phyloP scores from a whole-genome alignment of 2,113 vertebrate species.

The Falcunculus frontatus region DNA sequence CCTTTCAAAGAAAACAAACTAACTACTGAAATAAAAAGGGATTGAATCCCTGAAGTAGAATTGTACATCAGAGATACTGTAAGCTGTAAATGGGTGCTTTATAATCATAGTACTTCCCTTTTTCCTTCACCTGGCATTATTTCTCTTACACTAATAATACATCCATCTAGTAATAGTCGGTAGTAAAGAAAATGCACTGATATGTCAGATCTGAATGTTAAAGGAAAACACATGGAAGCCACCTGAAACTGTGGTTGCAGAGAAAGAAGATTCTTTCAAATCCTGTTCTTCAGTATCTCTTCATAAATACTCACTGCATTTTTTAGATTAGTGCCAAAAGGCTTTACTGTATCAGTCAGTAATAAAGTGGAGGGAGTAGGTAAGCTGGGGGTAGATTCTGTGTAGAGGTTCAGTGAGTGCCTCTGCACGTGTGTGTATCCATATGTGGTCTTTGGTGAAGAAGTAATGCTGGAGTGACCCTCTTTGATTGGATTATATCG shows the following conservation, averaged over 20 bases:
- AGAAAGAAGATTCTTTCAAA: background rate
- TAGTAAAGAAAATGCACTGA: background rate
- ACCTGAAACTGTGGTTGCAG: background rate
- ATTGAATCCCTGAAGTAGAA: background rate
- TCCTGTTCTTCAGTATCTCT: background rate
- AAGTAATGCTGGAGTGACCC: background rate
- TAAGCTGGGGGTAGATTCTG: background rate
- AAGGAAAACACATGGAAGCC: background rate
- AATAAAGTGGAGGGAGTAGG: background rate
- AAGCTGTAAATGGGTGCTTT: background rate
- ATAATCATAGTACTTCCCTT: background rate
- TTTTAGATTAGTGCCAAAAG: background rate
- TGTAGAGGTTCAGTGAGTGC: background rate
- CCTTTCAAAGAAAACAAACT: background rate
- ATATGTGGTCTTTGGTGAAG: background rate
- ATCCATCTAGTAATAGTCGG: background rate
- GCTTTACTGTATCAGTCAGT: background rate
- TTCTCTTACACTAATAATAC: background rate
- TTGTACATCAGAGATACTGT: background rate
- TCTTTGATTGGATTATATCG: background rate
- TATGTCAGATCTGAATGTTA: background rate
- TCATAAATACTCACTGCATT: background rate
- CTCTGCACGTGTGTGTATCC: background rate
- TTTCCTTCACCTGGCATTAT: background rate
- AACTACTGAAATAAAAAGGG: background rate